Evolutionary conservation across 1,140 invertebrate species (phyloP), one percentile per base, ranked within the genome.

Genomic region (Pachypsylla venusta): DNA sequence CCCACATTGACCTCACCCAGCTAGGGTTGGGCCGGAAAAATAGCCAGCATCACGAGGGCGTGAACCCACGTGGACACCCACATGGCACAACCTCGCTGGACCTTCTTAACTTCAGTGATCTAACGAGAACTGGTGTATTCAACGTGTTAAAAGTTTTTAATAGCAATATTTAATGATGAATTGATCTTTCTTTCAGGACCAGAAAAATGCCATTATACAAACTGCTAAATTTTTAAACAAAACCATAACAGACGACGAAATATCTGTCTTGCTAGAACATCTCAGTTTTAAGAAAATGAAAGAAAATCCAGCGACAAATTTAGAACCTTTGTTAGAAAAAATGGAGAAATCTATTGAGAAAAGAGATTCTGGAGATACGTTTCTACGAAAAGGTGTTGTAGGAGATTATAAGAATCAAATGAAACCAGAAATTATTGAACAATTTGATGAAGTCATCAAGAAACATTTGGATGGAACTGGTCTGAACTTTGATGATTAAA

Each of bases 341-440:
- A 74, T 72, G 13, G 75, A 74, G 30, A 73, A 73, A 0, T 68
- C 74, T 54, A 75, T 60, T 68, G 74, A 76, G 25, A 39, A 53
- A 53, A 69, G 64, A 12, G 62, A 78, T 63, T 75, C 76, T 0
- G 70, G 79, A 25, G 66, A 73, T 0, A 79, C 79, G 65, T 87
- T 89, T 65, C 86, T 89, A 40, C 74, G 86, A 14, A 87, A 87
- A 65, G 87, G 87, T 4, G 54, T 57, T 19, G 79, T 89, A 22
- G 89, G 88, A 0, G 87, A 91, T 67, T 90, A 85, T 83, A 81
- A 79, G 61, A 89, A 89, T 71, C 78, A 87, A 61, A 88, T 91
- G 80, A 77, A 78, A 1, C 73, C 79, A 1, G 82, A 85, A 64
- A 66, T 87, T 60, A 77, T 79, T 2, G 65, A 72, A 22, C 76